phyloP scores from a whole-genome alignment of 2,113 vertebrate genomes.

The Sterrhoptilus dennistouni region DNA sequence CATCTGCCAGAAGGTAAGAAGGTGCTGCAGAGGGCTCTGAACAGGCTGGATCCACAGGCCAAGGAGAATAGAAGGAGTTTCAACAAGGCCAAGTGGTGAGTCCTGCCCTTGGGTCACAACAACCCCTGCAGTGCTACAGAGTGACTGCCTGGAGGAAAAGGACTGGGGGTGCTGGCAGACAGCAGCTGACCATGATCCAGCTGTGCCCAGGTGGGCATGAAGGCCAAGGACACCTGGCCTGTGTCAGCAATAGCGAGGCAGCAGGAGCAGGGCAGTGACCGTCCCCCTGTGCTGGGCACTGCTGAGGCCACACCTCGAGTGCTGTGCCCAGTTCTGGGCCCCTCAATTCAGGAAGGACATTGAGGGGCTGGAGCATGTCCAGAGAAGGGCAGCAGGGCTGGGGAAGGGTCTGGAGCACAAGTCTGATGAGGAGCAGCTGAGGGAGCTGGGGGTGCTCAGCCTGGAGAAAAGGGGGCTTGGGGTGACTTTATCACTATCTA shows the following conservation, averaged over 20 bases:
- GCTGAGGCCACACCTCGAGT: fast-evolving
- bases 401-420: neutral
- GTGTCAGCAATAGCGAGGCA: neutral
- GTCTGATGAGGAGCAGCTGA: neutral
- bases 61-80: fast-evolving
- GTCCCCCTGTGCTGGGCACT: neutral
- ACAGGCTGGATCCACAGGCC: neutral
- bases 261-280: neutral
- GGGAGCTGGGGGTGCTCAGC: neutral
- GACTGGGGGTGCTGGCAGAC: fast-evolving
- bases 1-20: neutral
- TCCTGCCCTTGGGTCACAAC: neutral
- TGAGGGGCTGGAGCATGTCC: fast-evolving
- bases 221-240: neutral
- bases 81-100: too few species aligned
- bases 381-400: neutral
- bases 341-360: fast-evolving
- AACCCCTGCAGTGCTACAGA: too few species aligned
- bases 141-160: fast-evolving
- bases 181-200: neutral
- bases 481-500: neutral
- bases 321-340: neutral
- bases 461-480: neutral
- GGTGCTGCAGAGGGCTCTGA: neutral
- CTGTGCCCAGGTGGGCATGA: neutral